Conservation (phyloP, 2,113 vertebrate genomes). For the Axis porcinus region DNA sequence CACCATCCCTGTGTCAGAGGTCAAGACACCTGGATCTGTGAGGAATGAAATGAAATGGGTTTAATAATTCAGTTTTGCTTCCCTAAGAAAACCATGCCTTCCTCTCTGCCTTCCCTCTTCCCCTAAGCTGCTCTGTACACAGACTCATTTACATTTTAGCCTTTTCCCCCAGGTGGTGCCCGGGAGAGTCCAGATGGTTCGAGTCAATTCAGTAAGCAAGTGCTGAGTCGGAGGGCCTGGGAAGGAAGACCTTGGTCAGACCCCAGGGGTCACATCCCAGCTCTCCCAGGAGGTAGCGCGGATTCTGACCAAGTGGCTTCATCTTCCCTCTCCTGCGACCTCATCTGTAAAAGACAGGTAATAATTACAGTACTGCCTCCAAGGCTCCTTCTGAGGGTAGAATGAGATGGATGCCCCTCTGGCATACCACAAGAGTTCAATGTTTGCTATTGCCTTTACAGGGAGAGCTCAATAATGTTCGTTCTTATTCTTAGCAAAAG, state of each 20-base stretch:
- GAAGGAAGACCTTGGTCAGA: neutral
- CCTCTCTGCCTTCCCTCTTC: neutral
- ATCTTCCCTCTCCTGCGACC: neutral
- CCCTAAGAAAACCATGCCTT: neutral
- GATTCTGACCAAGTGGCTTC: neutral
- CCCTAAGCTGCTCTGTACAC: neutral
- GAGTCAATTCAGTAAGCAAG: fast-evolving
- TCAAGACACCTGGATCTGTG: neutral
- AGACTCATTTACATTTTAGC: neutral
- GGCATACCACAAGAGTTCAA: neutral
- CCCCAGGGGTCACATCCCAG: fast-evolving
- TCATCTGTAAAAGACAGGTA: neutral
- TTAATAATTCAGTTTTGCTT: neutral
- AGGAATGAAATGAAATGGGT: neutral
- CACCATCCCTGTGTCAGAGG: neutral
- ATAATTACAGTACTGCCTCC: neutral
- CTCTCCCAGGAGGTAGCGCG: neutral
- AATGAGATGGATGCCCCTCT: neutral
- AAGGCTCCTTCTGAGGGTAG: neutral
- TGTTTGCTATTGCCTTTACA: fast-evolving
- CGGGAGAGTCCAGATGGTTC: neutral
- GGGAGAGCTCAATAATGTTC: fast-evolving
- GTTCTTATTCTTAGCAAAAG: neutral
- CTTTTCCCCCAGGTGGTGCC: neutral
- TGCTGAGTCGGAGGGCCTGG: neutral